These are phyloP conservation scores for Chrysaora quinquecirrha DNA, from an alignment of 30 jellyfish, hydroid and myxozoan genomes.

Conservation along the genomic window DNA sequence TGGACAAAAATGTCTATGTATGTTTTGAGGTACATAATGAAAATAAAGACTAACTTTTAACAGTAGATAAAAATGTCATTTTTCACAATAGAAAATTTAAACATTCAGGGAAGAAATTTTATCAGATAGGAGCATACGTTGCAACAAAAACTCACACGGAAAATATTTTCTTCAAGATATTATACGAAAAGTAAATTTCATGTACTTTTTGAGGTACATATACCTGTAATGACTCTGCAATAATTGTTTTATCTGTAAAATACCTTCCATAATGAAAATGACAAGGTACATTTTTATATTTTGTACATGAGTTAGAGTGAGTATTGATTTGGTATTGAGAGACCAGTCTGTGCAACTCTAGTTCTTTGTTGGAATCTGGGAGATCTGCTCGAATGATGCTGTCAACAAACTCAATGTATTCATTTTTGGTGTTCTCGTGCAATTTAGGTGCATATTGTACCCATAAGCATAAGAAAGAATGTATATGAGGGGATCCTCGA, in stretches of 20 bases:
- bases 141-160: no score
- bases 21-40: no score
- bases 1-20: no score
- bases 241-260: not conserved
- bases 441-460: not conserved
- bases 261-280: not conserved
- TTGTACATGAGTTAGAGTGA: constrained; percentile 31
- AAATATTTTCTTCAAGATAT: no score
- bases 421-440: not conserved
- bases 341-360: not conserved
- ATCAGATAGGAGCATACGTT: no score
- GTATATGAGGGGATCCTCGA: not conserved
- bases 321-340: constrained; percentile 16
- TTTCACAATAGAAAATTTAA: no score
- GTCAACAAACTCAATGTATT: not conserved
- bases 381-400: not conserved
- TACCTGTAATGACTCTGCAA: not conserved
- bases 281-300: constrained; percentile 25
- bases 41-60: no score
- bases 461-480: not conserved
- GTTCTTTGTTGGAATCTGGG: constrained; percentile 6
- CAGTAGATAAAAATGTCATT: no score
- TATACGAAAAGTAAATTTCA: no score
- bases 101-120: no score
- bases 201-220: no score